phyloP scores from a whole-genome alignment of 2,113 vertebrate species.

The Alouatta palliata region DNA sequence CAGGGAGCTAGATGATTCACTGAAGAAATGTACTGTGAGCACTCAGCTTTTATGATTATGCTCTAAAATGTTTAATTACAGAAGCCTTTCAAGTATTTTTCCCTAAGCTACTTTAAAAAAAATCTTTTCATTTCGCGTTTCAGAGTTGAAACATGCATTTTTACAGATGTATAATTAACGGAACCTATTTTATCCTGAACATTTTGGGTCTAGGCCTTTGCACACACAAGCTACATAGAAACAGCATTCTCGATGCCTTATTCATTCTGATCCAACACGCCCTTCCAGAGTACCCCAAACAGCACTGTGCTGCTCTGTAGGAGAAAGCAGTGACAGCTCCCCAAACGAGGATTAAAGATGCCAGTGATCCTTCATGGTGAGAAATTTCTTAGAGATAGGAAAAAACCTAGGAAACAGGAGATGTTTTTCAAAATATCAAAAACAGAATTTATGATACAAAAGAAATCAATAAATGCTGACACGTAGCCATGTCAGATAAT shows the following conservation, averaged over 20 bases:
- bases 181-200: background rate
- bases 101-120: background rate
- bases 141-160: background rate
- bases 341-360: too few species aligned
- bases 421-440: background rate
- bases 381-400: background rate
- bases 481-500: background rate
- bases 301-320: accelerated
- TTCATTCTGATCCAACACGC: accelerated
- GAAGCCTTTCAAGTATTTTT: slow-evolving; percentile 22
- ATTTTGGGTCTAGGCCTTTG: too few species aligned
- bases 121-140: background rate
- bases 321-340: background rate
- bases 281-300: background rate
- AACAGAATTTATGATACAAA: background rate
- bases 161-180: background rate
- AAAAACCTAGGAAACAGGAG: background rate
- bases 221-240: accelerated
- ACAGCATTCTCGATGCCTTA: too few species aligned
- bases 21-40: background rate
- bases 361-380: background rate
- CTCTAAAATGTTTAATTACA: slow-evolving; percentile 46
- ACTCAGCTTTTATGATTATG: background rate
- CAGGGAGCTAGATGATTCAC: background rate
- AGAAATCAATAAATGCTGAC: background rate